phyloP scores from a whole-genome alignment of 2,113 vertebrate genomes.

The Trogon melanurus region DNA sequence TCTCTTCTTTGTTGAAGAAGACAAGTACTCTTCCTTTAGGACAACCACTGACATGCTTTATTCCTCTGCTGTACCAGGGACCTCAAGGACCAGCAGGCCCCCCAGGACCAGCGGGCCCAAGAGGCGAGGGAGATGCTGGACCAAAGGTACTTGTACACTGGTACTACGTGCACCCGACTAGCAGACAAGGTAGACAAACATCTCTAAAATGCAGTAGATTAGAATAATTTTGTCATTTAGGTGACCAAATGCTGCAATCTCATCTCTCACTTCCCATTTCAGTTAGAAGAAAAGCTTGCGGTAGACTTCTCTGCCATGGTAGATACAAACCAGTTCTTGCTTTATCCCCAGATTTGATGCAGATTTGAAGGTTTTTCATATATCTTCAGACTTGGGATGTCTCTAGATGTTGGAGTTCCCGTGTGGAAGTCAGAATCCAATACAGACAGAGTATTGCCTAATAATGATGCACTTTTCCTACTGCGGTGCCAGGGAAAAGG shows the following conservation, averaged over 20 bases:
- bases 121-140: slow-evolving; percentile 81
- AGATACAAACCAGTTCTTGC: neutral
- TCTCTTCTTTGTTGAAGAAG: neutral
- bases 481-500: neutral
- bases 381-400: neutral
- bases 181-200: neutral
- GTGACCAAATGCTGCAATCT: neutral
- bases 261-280: neutral
- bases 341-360: neutral
- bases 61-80: slow-evolving; percentile 72
- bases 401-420: neutral
- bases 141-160: slow-evolving; percentile 74
- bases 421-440: neutral
- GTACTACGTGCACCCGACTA: neutral
- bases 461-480: neutral
- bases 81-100: slow-evolving; percentile 78
- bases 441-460: neutral
- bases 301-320: neutral
- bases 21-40: neutral
- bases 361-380: neutral
- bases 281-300: neutral
- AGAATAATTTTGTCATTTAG: neutral
- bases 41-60: neutral
- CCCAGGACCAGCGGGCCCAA: slow-evolving; percentile 80
- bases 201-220: neutral